A percentile compares a stretch with the other conserved stretches of the same genome.
These are phyloP conservation scores for Armadillidium nasatum DNA, from an alignment of 1,140 invertebrate species.

Conservation along the genomic window DNA sequence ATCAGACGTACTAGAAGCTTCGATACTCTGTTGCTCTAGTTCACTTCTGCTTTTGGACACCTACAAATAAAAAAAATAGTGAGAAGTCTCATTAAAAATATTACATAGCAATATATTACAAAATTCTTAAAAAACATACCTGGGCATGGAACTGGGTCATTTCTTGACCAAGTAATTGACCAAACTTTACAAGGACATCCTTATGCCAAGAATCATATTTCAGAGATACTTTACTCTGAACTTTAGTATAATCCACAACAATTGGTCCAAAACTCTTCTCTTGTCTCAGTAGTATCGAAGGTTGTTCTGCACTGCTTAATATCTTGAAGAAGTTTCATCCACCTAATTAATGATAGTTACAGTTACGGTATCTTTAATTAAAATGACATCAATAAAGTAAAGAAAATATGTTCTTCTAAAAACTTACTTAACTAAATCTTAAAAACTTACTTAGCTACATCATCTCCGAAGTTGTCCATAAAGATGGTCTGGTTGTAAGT, in stretches of 20 bases:
- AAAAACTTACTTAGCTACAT: constrained; percentile 85
- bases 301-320: constrained; percentile 96
- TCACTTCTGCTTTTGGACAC: constrained; percentile 63
- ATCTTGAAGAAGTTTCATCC: constrained; percentile 54
- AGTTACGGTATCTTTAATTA: too few relatives aligned
- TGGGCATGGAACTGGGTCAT: too few relatives aligned
- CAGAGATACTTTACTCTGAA: constrained; percentile 96
- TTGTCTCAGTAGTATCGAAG: constrained; percentile 96
- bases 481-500: constrained; percentile 90
- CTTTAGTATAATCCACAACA: constrained; percentile 97
- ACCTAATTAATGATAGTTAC: too few relatives aligned
- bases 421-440: constrained; percentile 93
- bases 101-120: too few relatives aligned
- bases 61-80: not conserved
- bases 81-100: too few relatives aligned
- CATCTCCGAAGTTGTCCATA: constrained; percentile 88
- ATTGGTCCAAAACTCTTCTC: constrained; percentile 93
- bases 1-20: constrained; percentile 95
- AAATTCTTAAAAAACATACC: too few relatives aligned
- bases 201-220: constrained; percentile 99
- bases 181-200: constrained; percentile 95
- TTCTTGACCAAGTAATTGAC: constrained; percentile 64
- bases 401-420: too few relatives aligned
- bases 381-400: too few relatives aligned
- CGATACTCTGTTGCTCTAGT: constrained; percentile 94